Conservation (phyloP, 1,140 invertebrate species). For the Leptinotarsa texana region DNA sequence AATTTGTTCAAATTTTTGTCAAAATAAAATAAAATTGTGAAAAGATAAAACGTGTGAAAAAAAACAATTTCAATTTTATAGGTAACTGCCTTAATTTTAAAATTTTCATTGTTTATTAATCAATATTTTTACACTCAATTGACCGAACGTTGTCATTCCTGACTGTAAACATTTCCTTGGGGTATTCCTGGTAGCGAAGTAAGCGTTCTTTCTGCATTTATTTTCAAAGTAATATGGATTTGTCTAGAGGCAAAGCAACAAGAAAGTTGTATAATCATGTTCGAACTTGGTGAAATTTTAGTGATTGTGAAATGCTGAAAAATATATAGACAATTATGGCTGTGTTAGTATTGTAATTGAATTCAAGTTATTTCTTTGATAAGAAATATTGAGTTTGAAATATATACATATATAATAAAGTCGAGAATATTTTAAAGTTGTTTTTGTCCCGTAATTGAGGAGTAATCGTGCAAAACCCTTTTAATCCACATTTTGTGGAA, state of each 20-base stretch:
- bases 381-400: not conserved
- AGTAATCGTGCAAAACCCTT: too few relatives aligned
- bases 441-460: too few relatives aligned
- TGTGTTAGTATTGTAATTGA: not conserved
- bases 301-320: conserved; percentile 4
- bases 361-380: not conserved
- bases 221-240: not conserved
- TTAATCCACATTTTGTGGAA: too few relatives aligned
- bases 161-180: too few relatives aligned
- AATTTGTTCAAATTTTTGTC: too few relatives aligned
- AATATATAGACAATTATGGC: conserved; percentile 7
- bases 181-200: not conserved
- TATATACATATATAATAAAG: conserved; percentile 1
- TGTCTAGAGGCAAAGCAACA: not conserved
- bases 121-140: too few relatives aligned
- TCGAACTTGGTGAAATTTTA: not conserved
- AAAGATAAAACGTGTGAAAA: too few relatives aligned
- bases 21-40: too few relatives aligned
- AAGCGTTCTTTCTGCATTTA: not conserved
- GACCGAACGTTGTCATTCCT: too few relatives aligned
- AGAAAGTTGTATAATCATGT: not conserved
- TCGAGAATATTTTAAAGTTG: not conserved
- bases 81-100: too few relatives aligned
- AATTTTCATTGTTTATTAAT: too few relatives aligned
- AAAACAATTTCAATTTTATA: too few relatives aligned